Percentiles rank a stretch among this genome's conserved stretches.
These are phyloP conservation scores for Bombus waltoni DNA, from an alignment of 1,140 invertebrate species.

Conservation along the genomic window DNA sequence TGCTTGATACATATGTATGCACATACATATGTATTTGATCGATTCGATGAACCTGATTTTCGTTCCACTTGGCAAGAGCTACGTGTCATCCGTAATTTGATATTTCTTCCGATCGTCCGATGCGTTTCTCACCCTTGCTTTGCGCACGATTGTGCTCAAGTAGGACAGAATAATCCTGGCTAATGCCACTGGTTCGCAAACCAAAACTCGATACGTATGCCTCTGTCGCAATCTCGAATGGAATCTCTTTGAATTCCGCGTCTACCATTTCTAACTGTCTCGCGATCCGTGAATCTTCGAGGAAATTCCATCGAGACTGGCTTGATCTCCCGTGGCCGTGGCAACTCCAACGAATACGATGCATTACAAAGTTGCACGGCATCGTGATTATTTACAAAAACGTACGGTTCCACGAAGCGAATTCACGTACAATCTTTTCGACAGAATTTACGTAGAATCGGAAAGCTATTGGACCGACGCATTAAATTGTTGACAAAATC, in stretches of 20 bases:
- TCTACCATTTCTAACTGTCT: background rate
- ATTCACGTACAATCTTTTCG: too few species aligned
- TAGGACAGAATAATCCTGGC: background rate
- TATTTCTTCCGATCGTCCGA: background rate
- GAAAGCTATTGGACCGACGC: too few species aligned
- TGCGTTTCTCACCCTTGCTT: background rate
- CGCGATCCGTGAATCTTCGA: conserved; percentile 36
- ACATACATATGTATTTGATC: background rate
- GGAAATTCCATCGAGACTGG: conserved; percentile 19
- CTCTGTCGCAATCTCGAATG: background rate
- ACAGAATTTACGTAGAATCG: too few species aligned
- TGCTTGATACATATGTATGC: background rate
- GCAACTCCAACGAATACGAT: background rate
- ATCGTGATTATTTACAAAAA: background rate
- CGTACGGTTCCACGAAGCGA: background rate
- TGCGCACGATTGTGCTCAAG: background rate
- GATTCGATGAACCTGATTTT: conserved; percentile 1
- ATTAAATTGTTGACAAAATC: too few species aligned
- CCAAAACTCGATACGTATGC: conserved; percentile 15
- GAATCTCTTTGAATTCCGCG: conserved; percentile 31
- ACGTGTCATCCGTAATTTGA: background rate
- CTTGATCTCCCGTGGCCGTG: background rate
- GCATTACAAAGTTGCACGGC: background rate
- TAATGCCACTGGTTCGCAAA: background rate
- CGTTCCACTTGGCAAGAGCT: background rate